These are phyloP conservation scores for Enhydra lutris DNA, from an alignment of 2,113 vertebrate genomes.

Conservation along the genomic window DNA sequence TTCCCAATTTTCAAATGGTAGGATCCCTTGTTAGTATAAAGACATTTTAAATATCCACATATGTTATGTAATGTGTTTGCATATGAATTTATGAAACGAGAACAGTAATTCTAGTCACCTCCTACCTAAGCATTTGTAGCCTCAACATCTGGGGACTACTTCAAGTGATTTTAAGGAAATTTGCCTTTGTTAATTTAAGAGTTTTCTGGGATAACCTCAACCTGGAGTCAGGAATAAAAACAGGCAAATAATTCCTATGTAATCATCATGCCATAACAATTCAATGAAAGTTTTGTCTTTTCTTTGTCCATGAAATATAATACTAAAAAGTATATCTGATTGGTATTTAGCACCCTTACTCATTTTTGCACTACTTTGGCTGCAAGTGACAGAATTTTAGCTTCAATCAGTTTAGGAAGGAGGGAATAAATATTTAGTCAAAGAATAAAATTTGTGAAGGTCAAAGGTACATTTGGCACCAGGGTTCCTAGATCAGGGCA, in stretches of 20 bases:
- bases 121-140: not conserved
- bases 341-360: not conserved
- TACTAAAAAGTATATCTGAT: not conserved
- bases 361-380: not conserved
- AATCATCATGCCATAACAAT: not conserved
- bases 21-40: not conserved
- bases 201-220: not conserved
- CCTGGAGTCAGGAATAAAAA: not conserved
- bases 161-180: not conserved
- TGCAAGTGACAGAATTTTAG: not conserved
- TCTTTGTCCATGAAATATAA: not conserved
- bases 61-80: not conserved
- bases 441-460: not conserved
- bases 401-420: not conserved
- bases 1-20: not conserved
- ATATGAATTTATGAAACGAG: not conserved
- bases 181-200: not conserved
- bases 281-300: not conserved
- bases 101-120: not conserved
- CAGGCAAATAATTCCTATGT: not conserved
- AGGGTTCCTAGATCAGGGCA: not conserved
- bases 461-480: not conserved
- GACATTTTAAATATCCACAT: not conserved
- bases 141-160: not conserved
- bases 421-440: not conserved